Evolutionary conservation across 2,888 invertebrate species (phyloP).

Genomic region (Leptogaster cylindrica): DNA sequence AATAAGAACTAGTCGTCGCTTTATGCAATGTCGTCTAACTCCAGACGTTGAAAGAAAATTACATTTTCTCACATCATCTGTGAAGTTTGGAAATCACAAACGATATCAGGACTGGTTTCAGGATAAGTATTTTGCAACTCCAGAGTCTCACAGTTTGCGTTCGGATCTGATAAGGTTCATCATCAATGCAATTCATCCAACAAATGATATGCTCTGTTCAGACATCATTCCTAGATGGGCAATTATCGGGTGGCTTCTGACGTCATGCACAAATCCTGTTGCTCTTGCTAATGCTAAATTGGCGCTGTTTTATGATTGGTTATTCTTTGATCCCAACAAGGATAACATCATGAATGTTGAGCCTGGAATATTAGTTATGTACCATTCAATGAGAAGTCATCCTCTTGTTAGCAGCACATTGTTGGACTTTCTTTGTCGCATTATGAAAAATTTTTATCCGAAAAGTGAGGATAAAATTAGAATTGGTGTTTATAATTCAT

Average conservation of each 20-base stretch:
- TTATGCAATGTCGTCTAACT: constrained; percentile 67
- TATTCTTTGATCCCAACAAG: constrained; percentile 71
- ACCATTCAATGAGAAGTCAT: constrained; percentile 70
- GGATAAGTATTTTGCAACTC: constrained; percentile 70
- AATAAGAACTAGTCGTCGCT: constrained; percentile 68
- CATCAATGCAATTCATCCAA: constrained; percentile 72
- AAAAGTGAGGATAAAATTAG: constrained; percentile 61
- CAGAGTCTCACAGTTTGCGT: constrained; percentile 71
- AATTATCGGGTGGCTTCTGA: constrained; percentile 73
- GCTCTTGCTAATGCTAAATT: constrained; percentile 72
- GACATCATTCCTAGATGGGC: constrained; percentile 76
- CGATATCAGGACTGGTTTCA: constrained; percentile 77
- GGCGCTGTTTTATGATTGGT: constrained; percentile 74
- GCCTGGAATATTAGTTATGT: constrained; percentile 74
- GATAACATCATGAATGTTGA: constrained; percentile 77
- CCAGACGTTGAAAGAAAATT: constrained; percentile 74
- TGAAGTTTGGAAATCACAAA: constrained; percentile 71
- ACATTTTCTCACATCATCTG: constrained; percentile 67
- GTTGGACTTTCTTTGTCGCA: constrained; percentile 73
- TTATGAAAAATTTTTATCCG: constrained; percentile 62
- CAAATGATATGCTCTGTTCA: constrained; percentile 72
- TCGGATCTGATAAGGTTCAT: constrained; percentile 74
- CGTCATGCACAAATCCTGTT: constrained; percentile 71
- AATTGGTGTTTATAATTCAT: constrained; percentile 62
- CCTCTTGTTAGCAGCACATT: constrained; percentile 71